A percentile compares a stretch with the other conserved stretches of the same genome.
phyloP scores from a whole-genome alignment of 2,888 invertebrate genomes.

The Creontiades dilutus region DNA sequence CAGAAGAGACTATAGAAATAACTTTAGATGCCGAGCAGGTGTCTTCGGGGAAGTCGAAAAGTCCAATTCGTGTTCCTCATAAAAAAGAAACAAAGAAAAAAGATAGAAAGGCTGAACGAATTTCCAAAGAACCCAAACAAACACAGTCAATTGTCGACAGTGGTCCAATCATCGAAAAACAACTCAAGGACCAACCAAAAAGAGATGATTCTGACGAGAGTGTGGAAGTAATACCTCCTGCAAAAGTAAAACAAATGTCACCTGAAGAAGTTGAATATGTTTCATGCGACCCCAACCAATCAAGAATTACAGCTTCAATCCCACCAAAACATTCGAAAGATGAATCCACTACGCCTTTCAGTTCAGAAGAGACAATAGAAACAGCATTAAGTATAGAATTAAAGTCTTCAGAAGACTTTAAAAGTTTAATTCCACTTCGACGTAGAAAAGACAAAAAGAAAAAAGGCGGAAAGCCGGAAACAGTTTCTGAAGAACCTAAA shows the following conservation, averaged over 20 bases:
- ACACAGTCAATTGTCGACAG: neutral
- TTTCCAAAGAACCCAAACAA: neutral
- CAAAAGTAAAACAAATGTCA: neutral
- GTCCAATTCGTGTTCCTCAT: neutral
- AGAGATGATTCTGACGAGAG: neutral
- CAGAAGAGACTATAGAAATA: too few species aligned
- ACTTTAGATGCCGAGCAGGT: too few species aligned
- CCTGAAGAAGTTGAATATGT: too few species aligned
- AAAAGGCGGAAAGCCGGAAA: neutral
- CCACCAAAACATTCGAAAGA: neutral
- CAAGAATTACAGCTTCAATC: too few species aligned
- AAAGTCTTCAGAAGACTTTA: neutral
- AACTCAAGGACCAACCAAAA: neutral
- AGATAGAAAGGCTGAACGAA: neutral
- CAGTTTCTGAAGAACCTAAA: neutral
- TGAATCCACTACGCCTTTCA: too few species aligned
- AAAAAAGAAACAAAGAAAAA: slow-evolving; percentile 2
- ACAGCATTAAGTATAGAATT: too few species aligned
- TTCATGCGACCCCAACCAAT: too few species aligned
- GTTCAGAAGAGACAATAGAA: too few species aligned
- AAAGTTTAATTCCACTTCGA: neutral
- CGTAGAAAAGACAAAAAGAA: neutral
- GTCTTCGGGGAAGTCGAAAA: neutral
- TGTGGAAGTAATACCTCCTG: neutral
- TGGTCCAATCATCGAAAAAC: neutral